These are phyloP conservation scores for Sphaeramia orbicularis DNA, from an alignment of 2,797 vertebrate species.

Conservation along the genomic window DNA sequence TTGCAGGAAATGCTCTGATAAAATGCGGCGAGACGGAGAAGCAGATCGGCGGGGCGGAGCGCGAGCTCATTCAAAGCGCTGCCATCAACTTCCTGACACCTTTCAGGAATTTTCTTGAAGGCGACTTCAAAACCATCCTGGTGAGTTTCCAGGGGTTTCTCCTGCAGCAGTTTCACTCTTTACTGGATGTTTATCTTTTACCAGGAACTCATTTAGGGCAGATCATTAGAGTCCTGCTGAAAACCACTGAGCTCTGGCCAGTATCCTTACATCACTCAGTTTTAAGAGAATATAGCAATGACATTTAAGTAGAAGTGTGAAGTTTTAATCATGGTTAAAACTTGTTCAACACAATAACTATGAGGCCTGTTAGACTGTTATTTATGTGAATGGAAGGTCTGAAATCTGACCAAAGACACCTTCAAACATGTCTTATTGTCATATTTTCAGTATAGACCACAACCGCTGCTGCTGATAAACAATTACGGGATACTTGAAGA, in stretches of 20 bases:
- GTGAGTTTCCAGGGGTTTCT: conserved; percentile 85
- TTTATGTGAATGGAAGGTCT: no score
- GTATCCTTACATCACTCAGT: background rate
- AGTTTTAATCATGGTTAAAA: no score
- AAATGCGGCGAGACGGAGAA: conserved; percentile 98
- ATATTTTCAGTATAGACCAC: no score
- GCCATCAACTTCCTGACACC: conserved; percentile 98
- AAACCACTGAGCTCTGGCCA: conserved; percentile 1
- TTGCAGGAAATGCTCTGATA: conserved; percentile 94
- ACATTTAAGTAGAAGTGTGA: no score
- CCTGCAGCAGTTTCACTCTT: no score
- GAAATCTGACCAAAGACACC: no score
- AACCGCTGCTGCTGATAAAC: no score
- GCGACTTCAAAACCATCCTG: conserved; percentile 98
- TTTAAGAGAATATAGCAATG: no score
- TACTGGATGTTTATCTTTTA: conserved; percentile 1
- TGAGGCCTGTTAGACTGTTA: no score
- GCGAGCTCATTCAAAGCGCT: conserved; percentile 94
- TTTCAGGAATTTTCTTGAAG: conserved; percentile 97
- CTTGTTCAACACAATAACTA: no score
- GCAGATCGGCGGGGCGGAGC: conserved; percentile 94
- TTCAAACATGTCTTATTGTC: no score
- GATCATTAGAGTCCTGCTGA: background rate
- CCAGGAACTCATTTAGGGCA: background rate
- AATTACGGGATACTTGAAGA: no score